phyloP scores from a whole-genome alignment of 2,797 vertebrate species.

The Micromesistius poutassou region DNA sequence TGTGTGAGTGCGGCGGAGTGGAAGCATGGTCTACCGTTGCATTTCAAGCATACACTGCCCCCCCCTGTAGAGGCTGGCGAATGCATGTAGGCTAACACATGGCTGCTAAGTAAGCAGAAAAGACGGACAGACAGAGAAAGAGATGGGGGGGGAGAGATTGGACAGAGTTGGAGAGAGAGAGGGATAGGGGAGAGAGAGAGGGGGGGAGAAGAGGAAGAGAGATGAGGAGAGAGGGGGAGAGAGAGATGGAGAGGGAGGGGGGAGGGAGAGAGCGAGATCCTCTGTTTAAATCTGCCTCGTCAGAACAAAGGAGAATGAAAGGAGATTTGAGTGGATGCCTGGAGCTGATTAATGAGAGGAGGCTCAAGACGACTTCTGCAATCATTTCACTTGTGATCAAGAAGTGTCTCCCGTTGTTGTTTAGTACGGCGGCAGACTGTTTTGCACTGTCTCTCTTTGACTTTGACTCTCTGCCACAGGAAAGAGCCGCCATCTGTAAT shows the following conservation, averaged over 20 bases:
- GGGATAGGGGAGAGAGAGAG: neutral
- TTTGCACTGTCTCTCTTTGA: neutral
- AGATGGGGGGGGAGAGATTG: neutral
- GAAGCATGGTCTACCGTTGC: neutral
- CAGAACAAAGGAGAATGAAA: slow-evolving; percentile 3
- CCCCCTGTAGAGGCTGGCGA: neutral
- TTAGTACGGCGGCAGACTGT: neutral
- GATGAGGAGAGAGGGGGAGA: neutral
- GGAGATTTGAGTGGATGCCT: neutral
- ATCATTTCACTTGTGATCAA: neutral
- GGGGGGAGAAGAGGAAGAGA: neutral
- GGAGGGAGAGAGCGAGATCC: neutral
- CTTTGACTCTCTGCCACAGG: neutral
- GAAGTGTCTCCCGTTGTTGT: neutral
- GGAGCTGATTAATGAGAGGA: neutral
- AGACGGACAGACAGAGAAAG: neutral
- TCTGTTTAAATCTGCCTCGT: slow-evolving; percentile 6
- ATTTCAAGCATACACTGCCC: neutral
- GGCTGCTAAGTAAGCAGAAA: neutral
- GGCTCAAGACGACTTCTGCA: neutral
- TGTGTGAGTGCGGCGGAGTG: neutral
- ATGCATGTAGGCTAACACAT: neutral
- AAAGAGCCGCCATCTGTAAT: neutral
- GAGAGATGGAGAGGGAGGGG: neutral
- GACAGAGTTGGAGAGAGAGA: neutral